Evolutionary conservation across 2,797 vertebrate species (phyloP).

Genomic region (Notolabrus celidotus): DNA sequence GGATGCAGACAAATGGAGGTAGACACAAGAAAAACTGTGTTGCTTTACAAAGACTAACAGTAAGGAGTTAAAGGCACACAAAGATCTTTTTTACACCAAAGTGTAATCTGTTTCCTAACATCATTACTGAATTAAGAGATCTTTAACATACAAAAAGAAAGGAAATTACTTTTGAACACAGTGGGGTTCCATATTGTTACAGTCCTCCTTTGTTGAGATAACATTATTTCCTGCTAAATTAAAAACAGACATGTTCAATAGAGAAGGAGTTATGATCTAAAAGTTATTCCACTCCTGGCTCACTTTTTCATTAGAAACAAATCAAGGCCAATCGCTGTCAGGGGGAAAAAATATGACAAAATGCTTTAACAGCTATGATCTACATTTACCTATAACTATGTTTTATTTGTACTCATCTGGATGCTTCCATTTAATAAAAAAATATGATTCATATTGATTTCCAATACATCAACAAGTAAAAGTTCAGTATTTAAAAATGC

Average conservation of each 20-base stretch:
- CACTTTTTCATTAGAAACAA: conserved; percentile 37
- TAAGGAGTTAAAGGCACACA: not conserved
- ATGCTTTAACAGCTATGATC: conserved; percentile 1
- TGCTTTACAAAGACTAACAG: not conserved
- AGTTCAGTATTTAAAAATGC: too few species aligned
- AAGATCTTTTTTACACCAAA: not conserved
- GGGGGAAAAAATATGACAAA: too few species aligned
- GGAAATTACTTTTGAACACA: not conserved
- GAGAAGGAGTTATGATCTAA: conserved; percentile 12
- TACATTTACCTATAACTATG: not conserved
- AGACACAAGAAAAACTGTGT: accelerated
- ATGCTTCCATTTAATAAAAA: too few species aligned
- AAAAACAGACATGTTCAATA: conserved; percentile 40
- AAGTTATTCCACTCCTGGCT: conserved; percentile 19
- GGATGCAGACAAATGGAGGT: not conserved
- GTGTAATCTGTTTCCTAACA: not conserved
- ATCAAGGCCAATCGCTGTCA: conserved; percentile 29
- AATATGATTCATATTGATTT: too few species aligned
- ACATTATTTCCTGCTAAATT: conserved; percentile 35
- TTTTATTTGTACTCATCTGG: too few species aligned
- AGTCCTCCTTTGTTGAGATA: not conserved
- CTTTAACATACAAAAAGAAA: not conserved
- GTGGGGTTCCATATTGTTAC: not conserved
- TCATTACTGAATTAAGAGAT: not conserved
- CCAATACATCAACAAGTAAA: too few species aligned